These are phyloP conservation scores for Zoanthus gigantus DNA, from an alignment of 92 coral and sea anemone genomes.

Conservation along the genomic window DNA sequence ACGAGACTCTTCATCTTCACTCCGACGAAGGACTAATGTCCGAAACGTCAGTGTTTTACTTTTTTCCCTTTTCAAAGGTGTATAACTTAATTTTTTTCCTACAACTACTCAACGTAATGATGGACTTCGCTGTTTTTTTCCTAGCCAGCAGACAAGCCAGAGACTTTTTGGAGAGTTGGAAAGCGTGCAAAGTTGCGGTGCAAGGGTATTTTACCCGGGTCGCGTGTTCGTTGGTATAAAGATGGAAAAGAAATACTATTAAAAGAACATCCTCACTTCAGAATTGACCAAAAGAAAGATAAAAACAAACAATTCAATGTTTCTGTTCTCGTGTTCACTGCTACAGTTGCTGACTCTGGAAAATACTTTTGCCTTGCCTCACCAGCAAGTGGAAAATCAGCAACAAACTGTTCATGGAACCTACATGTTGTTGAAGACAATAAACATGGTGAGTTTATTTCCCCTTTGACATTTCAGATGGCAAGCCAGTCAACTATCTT, in stretches of 20 bases:
- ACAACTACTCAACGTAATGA: too few species aligned
- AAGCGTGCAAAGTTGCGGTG: not conserved
- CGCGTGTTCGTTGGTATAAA: not conserved
- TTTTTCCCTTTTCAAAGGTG: too few species aligned
- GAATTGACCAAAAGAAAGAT: not conserved
- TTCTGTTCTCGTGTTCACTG: not conserved
- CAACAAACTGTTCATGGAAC: not conserved
- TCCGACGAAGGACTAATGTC: too few species aligned
- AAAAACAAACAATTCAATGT: not conserved
- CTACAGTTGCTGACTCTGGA: not conserved
- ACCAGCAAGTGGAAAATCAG: not conserved
- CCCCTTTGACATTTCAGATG: not conserved
- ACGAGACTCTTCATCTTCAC: too few species aligned
- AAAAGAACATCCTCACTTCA: slow-evolving; percentile 2
- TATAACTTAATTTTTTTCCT: too few species aligned
- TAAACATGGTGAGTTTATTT: not conserved
- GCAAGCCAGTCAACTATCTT: too few species aligned
- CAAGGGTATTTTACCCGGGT: not conserved
- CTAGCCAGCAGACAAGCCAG: not conserved
- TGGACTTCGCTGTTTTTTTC: not conserved
- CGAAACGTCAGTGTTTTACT: too few species aligned
- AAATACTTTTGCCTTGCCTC: not conserved
- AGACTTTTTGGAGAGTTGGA: not conserved
- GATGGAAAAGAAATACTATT: not conserved
- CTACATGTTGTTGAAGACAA: not conserved